Evolutionary conservation across 2,113 vertebrate species (phyloP).

Genomic region (Nothocercus nigrocapillus): DNA sequence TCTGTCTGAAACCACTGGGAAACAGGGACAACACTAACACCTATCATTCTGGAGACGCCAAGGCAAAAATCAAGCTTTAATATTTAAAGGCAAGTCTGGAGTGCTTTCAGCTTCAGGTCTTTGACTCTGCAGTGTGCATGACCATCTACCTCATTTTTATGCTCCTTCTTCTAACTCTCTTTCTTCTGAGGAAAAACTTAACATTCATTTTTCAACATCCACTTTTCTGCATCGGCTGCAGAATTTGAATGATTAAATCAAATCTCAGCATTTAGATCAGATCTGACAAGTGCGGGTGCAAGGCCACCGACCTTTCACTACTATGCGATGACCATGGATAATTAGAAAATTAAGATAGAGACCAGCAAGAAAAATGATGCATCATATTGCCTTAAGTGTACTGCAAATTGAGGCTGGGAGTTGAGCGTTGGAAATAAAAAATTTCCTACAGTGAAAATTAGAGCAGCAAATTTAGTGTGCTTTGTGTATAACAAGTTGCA

Average conservation of each 20-base stretch:
- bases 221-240: neutral
- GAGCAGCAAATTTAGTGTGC: neutral
- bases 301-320: neutral
- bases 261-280: neutral
- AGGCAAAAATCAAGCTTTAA: neutral
- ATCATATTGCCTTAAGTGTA: too few relatives aligned
- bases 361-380: neutral
- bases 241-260: neutral
- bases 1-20: neutral
- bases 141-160: neutral
- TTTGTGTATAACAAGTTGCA: accelerated
- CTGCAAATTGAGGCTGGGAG: accelerated
- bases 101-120: neutral
- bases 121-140: neutral
- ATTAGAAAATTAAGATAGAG: neutral
- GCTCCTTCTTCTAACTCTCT: neutral
- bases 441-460: neutral
- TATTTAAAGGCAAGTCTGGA: neutral
- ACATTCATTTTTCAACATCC: neutral
- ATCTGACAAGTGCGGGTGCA: neutral
- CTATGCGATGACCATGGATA: neutral
- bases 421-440: neutral
- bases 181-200: neutral
- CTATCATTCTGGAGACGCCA: neutral
- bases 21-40: neutral